Evolutionary conservation across 2,113 vertebrate species (phyloP).

Genomic region (Mustela nigripes): DNA sequence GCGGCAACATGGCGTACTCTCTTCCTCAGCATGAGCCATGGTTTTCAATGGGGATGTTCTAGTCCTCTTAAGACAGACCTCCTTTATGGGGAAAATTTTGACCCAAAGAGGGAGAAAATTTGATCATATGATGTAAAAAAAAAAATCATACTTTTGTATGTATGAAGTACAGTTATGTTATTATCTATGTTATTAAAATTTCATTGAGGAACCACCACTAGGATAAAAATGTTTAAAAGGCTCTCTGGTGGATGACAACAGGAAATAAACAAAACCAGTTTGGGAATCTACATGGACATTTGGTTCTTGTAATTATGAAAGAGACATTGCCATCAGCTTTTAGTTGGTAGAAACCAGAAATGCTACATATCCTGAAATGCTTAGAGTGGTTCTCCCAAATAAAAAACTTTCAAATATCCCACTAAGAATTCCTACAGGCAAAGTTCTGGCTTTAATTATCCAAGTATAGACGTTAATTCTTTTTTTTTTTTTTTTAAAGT

Average conservation of each 20-base stretch:
- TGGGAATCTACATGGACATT: not conserved
- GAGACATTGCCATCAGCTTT: not conserved
- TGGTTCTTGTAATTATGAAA: not conserved
- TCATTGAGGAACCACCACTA: not conserved
- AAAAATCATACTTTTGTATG: not conserved
- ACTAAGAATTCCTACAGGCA: not conserved
- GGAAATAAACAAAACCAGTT: not conserved
- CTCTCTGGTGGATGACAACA: not conserved
- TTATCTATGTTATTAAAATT: not conserved
- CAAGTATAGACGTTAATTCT: not conserved
- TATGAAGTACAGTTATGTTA: not conserved
- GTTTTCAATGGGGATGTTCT: not conserved
- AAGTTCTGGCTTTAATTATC: not conserved
- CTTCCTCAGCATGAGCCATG: not conserved
- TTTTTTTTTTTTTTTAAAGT: not conserved
- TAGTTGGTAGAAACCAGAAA: not conserved
- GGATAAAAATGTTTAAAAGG: not conserved
- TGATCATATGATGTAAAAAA: not conserved
- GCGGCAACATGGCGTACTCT: not conserved
- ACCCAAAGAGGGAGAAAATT: not conserved
- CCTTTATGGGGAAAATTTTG: not conserved
- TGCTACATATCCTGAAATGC: not conserved
- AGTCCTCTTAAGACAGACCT: not conserved
- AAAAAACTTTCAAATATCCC: not conserved
- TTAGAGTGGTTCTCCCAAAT: not conserved